These are phyloP conservation scores for Hemicentrotus pulcherrimus DNA, from an alignment of 35 echinoderm and acorn worm species.

Conservation along the genomic window DNA sequence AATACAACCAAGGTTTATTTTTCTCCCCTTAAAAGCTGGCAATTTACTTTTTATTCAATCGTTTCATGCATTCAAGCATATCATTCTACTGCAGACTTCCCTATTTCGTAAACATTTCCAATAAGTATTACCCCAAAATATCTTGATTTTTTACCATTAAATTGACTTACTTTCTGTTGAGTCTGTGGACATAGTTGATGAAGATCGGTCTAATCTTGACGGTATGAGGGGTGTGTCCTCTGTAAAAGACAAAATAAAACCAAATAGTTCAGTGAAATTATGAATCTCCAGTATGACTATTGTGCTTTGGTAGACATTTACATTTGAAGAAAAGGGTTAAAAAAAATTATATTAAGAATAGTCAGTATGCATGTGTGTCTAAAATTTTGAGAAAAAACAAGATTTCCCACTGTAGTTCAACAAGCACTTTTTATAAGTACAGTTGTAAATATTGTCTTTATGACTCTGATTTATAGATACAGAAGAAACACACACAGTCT, in stretches of 20 bases:
- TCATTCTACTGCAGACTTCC: background rate
- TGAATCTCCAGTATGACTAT: background rate
- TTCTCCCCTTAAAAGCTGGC: background rate
- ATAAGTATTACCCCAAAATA: too few relatives aligned
- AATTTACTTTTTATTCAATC: background rate
- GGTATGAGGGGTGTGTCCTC: conserved; percentile 40
- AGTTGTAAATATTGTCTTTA: too few relatives aligned
- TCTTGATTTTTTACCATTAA: background rate
- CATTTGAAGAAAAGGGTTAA: background rate
- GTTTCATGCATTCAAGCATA: background rate
- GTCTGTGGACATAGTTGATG: conserved; percentile 20
- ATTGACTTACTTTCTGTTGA: conserved; percentile 1
- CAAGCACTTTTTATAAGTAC: too few relatives aligned
- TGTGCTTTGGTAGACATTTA: background rate
- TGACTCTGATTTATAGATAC: too few relatives aligned
- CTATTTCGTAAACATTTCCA: too few relatives aligned
- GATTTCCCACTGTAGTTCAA: too few relatives aligned
- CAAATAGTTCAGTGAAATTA: background rate
- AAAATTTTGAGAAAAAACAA: background rate
- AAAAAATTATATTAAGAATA: too few relatives aligned
- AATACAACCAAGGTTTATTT: background rate
- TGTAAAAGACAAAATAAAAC: background rate
- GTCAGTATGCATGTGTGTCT: background rate
- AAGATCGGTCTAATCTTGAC: conserved; percentile 11
- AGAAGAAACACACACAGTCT: too few relatives aligned